phyloP scores from a whole-genome alignment of 2,797 vertebrate genomes.

The Paratrypauchen microcephalus region DNA sequence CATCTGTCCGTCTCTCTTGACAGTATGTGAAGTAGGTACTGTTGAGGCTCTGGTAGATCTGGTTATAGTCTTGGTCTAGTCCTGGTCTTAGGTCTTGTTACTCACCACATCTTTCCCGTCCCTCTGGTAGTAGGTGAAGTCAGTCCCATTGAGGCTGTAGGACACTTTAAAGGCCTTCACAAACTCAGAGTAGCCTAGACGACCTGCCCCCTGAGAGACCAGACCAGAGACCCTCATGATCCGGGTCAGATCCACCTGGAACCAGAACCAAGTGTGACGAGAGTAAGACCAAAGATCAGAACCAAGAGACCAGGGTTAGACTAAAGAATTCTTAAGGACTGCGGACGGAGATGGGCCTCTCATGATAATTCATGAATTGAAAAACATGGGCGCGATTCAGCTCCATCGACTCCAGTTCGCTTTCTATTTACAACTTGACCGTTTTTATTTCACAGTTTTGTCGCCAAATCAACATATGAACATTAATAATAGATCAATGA shows the following conservation, averaged over 20 bases:
- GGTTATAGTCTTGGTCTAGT: not conserved
- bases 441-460: no score
- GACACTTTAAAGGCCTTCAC: constrained; percentile 89
- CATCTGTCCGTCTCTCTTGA: constrained; percentile 59
- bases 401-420: no score
- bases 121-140: constrained; percentile 73
- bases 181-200: constrained; percentile 83
- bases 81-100: no score
- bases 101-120: constrained; percentile 58
- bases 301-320: not conserved
- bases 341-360: no score
- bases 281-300: not conserved
- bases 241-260: constrained; percentile 87
- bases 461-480: no score
- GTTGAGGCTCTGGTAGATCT: constrained; percentile 78
- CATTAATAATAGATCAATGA: no score
- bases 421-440: no score
- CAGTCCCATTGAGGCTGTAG: constrained; percentile 84
- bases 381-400: no score
- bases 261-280: not conserved
- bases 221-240: constrained; percentile 88
- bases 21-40: constrained; percentile 79
- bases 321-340: no score
- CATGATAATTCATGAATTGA: no score
- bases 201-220: constrained; percentile 90